These are phyloP conservation scores for Archaeoteleia sp. DNA, from an alignment of 2,888 invertebrate species.

Conservation along the genomic window DNA sequence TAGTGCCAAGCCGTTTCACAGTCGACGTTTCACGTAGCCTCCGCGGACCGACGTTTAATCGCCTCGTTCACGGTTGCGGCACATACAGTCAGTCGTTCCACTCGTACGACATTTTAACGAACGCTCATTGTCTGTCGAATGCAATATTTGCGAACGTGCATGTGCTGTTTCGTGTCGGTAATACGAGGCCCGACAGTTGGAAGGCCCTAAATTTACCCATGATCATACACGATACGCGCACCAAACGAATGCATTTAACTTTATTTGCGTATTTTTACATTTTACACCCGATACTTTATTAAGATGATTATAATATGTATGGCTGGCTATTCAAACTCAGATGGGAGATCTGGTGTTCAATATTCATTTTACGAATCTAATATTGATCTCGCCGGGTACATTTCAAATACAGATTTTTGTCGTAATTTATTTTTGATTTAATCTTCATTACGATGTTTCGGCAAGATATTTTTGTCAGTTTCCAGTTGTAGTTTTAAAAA, in stretches of 20 bases:
- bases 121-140: conserved; percentile 26
- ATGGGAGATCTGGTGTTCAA: no score
- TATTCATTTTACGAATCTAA: no score
- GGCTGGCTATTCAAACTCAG: no score
- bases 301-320: no score
- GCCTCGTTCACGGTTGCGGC: conserved; percentile 45
- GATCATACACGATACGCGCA: background rate
- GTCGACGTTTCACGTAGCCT: conserved; percentile 11
- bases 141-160: conserved; percentile 3
- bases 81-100: conserved; percentile 23
- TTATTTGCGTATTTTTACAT: background rate
- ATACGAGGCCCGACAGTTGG: background rate
- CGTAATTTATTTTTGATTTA: no score
- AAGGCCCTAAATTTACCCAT: background rate
- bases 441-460: no score
- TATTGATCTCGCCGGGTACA: no score
- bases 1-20: conserved; percentile 44
- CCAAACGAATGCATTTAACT: no score
- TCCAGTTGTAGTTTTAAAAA: no score
- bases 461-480: no score
- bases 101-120: conserved; percentile 40
- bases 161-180: background rate
- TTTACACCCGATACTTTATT: background rate
- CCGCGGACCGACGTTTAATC: conserved; percentile 37
- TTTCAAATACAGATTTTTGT: no score